Conservation (phyloP, 1,140 invertebrate species). For the Euborellia annulipes region DNA sequence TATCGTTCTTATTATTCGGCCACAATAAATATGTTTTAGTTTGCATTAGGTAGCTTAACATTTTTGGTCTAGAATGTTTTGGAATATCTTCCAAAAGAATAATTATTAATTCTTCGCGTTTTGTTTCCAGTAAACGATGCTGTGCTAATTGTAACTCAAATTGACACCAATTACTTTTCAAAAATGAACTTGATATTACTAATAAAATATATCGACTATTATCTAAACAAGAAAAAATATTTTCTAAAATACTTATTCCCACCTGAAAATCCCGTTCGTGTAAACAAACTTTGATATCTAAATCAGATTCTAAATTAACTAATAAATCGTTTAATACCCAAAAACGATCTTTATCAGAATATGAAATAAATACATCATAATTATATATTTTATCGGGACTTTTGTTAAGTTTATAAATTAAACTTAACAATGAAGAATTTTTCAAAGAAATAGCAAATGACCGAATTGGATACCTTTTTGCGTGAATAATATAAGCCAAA, state of each 20-base stretch:
- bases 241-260: conserved; percentile 41
- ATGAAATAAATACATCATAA: conserved; percentile 46
- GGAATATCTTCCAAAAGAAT: conserved; percentile 45
- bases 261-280: conserved; percentile 48
- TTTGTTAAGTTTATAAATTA: conserved; percentile 25
- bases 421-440: conserved; percentile 29
- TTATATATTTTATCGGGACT: conserved; percentile 21
- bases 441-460: conserved; percentile 39
- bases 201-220: conserved; percentile 38
- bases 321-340: conserved; percentile 42
- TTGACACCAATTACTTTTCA: conserved; percentile 45
- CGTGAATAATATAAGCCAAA: conserved; percentile 17
- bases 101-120: conserved; percentile 33
- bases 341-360: conserved; percentile 37
- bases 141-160: conserved; percentile 49
- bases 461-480: conserved; percentile 32
- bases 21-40: conserved; percentile 46
- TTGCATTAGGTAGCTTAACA: conserved; percentile 41
- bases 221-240: conserved; percentile 46
- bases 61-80: conserved; percentile 34
- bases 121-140: conserved; percentile 40
- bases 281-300: conserved; percentile 31
- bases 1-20: conserved; percentile 28
- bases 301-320: conserved; percentile 34
- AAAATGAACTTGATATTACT: conserved; percentile 38